Evolutionary conservation across 2,113 vertebrate species (phyloP).

Genomic region (Clupea harengus): DNA sequence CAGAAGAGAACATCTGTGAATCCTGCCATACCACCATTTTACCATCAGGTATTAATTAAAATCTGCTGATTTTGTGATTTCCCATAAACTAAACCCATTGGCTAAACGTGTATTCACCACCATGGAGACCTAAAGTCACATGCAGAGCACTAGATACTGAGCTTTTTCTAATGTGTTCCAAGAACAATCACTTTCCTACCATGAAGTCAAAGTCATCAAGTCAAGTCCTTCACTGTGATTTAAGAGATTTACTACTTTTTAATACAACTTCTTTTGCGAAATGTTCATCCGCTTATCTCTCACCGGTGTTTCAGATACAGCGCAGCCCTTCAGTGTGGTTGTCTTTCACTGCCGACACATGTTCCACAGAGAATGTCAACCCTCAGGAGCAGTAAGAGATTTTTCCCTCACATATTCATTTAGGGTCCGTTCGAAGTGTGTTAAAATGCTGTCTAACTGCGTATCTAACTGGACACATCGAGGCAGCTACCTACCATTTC

Average conservation of each 20-base stretch:
- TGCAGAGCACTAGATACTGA: neutral
- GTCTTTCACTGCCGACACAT: conserved; percentile 97
- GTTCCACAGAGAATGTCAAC: conserved; percentile 97
- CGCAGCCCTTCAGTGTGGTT: conserved; percentile 83
- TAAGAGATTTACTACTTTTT: too few relatives aligned
- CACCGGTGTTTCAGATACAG: conserved; percentile 76
- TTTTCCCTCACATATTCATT: neutral
- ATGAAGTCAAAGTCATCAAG: too few relatives aligned
- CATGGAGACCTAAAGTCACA: neutral
- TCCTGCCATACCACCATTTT: conserved; percentile 87
- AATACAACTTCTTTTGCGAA: too few relatives aligned
- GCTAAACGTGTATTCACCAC: neutral
- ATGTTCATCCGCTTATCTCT: too few relatives aligned
- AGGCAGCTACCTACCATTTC: too few relatives aligned
- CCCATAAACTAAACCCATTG: neutral
- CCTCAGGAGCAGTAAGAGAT: conserved; percentile 80
- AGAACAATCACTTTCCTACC: too few relatives aligned
- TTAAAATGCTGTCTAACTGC: too few relatives aligned
- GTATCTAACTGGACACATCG: too few relatives aligned
- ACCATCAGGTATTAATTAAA: conserved; percentile 81
- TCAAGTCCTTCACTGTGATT: too few relatives aligned
- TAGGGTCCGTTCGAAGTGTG: neutral
- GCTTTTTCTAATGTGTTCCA: too few relatives aligned
- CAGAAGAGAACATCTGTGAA: conserved; percentile 96
- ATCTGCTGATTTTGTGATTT: neutral